Evolutionary conservation across 2,113 vertebrate genomes (phyloP).

Genomic region (Aythya baeri): DNA sequence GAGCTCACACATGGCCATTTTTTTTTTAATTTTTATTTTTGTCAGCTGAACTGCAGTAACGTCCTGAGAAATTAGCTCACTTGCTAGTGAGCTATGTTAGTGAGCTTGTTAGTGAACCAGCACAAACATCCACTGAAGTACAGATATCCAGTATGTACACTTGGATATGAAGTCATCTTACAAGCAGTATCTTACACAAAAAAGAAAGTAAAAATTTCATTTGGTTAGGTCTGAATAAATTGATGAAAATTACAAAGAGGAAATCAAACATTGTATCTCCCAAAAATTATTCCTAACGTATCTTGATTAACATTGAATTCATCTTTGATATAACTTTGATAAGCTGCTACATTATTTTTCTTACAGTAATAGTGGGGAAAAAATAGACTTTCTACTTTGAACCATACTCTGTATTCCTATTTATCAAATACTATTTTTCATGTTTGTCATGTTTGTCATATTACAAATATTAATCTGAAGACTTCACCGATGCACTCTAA

Average conservation of each 20-base stretch:
- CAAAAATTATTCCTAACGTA: background rate
- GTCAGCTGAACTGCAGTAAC: background rate
- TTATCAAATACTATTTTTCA: background rate
- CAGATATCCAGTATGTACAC: background rate
- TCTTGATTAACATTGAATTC: background rate
- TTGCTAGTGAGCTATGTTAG: background rate
- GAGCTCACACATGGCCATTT: background rate
- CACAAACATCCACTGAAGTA: background rate
- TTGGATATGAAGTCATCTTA: background rate
- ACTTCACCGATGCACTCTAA: background rate
- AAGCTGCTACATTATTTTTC: background rate
- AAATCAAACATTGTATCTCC: background rate
- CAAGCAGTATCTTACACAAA: background rate
- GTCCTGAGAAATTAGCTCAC: background rate
- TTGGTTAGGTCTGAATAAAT: background rate
- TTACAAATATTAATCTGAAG: background rate
- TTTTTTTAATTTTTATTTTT: background rate
- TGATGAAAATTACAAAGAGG: background rate
- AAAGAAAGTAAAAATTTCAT: background rate
- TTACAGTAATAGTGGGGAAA: background rate
- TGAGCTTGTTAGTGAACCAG: background rate
- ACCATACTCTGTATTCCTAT: background rate
- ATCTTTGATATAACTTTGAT: background rate
- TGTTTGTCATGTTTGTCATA: background rate
- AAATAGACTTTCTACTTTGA: background rate